Evolutionary conservation across 2,113 vertebrate genomes (phyloP).

Genomic region (Acinonyx jubatus): DNA sequence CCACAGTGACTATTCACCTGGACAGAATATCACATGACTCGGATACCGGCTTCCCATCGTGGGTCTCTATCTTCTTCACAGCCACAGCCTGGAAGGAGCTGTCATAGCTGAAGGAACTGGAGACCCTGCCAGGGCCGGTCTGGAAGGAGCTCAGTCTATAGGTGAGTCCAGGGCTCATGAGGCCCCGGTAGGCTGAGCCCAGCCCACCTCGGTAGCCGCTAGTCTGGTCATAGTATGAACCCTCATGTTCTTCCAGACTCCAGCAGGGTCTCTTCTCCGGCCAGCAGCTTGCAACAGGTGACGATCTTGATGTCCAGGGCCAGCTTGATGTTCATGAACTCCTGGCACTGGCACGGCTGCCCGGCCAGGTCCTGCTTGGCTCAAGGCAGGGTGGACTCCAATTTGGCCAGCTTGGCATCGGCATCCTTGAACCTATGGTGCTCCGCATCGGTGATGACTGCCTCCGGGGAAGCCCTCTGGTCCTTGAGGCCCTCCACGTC

Average conservation of each 20-base stretch:
- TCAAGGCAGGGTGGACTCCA: fast-evolving
- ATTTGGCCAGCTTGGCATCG: background rate
- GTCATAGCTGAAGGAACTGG: background rate
- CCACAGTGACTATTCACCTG: background rate
- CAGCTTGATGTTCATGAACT: background rate
- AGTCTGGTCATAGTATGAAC: background rate
- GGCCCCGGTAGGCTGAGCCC: background rate
- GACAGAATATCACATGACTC: background rate
- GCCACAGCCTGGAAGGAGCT: background rate
- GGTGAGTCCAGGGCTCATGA: background rate
- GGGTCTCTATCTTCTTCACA: background rate
- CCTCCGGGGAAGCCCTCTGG: background rate
- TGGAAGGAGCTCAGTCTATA: background rate
- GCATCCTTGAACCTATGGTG: background rate
- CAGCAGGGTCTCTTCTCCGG: background rate
- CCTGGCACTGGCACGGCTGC: background rate
- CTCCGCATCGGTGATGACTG: background rate
- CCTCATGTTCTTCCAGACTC: background rate
- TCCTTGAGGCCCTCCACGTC: background rate
- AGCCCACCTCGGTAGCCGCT: background rate
- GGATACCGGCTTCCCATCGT: background rate
- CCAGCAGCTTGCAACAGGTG: background rate
- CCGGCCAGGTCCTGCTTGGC: background rate
- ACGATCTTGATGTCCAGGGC: background rate
- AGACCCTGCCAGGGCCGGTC: background rate